Evolutionary conservation across 2,797 vertebrate genomes (phyloP).

Genomic region (Lithobates pipiens): DNA sequence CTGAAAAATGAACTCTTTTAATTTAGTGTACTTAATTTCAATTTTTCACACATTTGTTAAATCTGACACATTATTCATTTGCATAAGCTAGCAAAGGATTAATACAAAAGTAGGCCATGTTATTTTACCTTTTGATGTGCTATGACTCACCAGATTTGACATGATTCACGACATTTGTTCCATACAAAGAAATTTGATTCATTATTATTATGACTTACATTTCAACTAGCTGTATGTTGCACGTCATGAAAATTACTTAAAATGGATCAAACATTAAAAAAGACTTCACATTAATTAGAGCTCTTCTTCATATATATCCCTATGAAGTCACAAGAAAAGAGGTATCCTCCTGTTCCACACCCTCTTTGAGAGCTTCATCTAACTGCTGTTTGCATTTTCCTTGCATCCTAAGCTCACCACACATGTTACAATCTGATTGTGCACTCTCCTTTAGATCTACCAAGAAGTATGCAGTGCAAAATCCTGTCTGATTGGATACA

Average conservation of each 20-base stretch:
- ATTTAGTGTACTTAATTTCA: slow-evolving; percentile 36
- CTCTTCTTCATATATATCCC: too few species aligned
- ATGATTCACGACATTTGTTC: slow-evolving; percentile 37
- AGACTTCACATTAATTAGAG: too few species aligned
- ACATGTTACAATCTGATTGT: too few species aligned
- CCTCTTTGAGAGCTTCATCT: too few species aligned
- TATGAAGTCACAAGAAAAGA: too few species aligned
- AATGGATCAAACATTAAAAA: too few species aligned
- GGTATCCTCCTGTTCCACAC: too few species aligned
- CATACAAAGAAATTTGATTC: slow-evolving; percentile 34
- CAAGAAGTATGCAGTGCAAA: too few species aligned
- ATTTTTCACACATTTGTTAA: slow-evolving; percentile 39
- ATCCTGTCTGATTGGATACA: too few species aligned
- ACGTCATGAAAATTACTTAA: neutral
- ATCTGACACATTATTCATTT: slow-evolving; percentile 32
- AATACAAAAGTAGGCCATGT: slow-evolving; percentile 41
- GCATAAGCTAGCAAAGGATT: slow-evolving; percentile 35
- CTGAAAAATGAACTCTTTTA: slow-evolving; percentile 2
- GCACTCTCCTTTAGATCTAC: too few species aligned
- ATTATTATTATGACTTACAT: slow-evolving; percentile 10
- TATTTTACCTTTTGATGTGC: slow-evolving; percentile 33
- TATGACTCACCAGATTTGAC: slow-evolving; percentile 32
- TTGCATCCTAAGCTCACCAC: too few species aligned
- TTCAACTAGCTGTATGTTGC: neutral
- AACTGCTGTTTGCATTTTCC: too few species aligned